Evolutionary conservation across 2,888 invertebrate species (phyloP), one percentile per base, ranked within the genome.

Genomic region (Dicyrtoma fusca): DNA sequence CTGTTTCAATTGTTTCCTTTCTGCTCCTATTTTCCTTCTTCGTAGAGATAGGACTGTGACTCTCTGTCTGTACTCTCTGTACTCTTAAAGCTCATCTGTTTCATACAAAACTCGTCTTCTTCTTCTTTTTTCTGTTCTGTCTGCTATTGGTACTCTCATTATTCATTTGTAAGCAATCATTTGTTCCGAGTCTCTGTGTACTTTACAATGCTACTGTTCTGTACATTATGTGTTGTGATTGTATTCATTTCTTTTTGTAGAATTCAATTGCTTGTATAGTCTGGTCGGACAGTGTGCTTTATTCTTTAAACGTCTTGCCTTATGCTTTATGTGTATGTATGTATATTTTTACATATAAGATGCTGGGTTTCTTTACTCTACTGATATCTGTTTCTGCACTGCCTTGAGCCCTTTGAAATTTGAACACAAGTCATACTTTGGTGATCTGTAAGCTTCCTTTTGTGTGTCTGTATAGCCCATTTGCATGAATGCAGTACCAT

Each of bases 1-100:
- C 70, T 62, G 62, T 70, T 73, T 73, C 73, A 57, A 69, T 69
- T 73, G 73, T 73, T 73, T 69, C 73, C 73, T 57, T 68, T 64
- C 64, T 73, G 63, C 69, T 69, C 57, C 53, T 70, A 47, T 70
- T 70, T 47, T 62, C 63, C 69, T 70, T 59, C 25, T 17, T 45
- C 8, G 45, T 45, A 45, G 45, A 13, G 8, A 13, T 45, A 13
- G 8, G 45, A 11, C 10, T 45, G 45, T 45, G 45, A 11, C 45
- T 45, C 8, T 45, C 45, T 45, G 13, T 45, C 45, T 45, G 13
- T 13, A 45, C 45, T 11, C 49, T 17, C 49, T 17, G 34, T 57
- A 26, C 26, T 71, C 23, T 66, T 65, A 21, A 26, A 45, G 19
- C 47, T 63, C 45, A 53, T 53, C 21, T 71, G 53, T 21, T 55